A percentile compares a stretch with the other conserved stretches of the same genome.
Evolutionary conservation across 2,888 invertebrate species (phyloP).

Genomic region (Tachina lurida): DNA sequence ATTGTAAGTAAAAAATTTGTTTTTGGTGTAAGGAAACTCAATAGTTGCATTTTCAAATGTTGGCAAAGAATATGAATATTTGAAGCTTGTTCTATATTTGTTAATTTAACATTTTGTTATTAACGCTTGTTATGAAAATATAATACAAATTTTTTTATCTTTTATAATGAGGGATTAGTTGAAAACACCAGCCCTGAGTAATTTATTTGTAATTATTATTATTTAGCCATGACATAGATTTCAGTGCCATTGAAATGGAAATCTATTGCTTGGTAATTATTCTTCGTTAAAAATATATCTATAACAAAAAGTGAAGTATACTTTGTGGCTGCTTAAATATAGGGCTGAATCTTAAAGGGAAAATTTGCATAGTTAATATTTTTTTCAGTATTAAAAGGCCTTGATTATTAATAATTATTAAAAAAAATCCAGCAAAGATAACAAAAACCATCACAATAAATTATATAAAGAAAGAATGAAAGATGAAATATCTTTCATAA

Average conservation of each 20-base stretch:
- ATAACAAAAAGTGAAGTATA: conserved; percentile 9
- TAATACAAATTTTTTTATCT: not conserved
- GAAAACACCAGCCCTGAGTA: not conserved
- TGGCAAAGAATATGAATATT: not conserved
- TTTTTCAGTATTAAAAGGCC: not conserved
- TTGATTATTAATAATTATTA: conserved; percentile 2
- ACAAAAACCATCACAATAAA: conserved; percentile 7
- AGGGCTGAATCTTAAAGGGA: not conserved
- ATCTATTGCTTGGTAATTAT: conserved; percentile 24
- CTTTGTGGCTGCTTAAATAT: not conserved
- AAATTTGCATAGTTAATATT: not conserved
- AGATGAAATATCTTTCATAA: no score
- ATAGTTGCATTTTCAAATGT: no score
- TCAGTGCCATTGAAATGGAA: conserved; percentile 9
- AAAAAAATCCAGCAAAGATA: not conserved
- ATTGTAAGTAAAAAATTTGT: conserved; percentile 4
- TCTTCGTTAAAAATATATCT: conserved; percentile 1
- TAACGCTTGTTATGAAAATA: not conserved
- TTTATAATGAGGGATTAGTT: not conserved
- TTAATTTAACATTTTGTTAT: not conserved
- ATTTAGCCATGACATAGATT: conserved; percentile 41
- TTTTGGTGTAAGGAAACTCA: no score
- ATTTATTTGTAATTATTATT: conserved; percentile 1
- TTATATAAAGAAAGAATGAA: not conserved
- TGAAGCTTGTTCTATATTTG: not conserved